Evolutionary conservation across 2,888 invertebrate genomes (phyloP), one percentile per base, ranked within the genome.

Genomic region (Byasa hedistus): DNA sequence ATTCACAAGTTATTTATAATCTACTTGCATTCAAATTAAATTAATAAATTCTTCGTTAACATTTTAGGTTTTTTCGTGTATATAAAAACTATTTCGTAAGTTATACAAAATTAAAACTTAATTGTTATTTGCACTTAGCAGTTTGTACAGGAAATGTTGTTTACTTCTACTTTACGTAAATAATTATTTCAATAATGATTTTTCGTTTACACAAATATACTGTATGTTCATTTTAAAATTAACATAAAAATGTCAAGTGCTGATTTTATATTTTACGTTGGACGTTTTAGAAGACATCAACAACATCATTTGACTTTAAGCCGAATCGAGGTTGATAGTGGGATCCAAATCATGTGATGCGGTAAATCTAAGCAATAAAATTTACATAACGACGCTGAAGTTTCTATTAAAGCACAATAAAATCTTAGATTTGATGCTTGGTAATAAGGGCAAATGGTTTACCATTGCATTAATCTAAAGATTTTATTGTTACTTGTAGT

Each of bases 41-140:
- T 39, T 15, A 39, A 39, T 39, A 39, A 39, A 1, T 15, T 39
- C 15, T 39, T 39, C 12, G 39, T n/a, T n/a, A n/a, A n/a, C 39
- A 15, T 12, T 12, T 39, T 1, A 15, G 10, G 1, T 39, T 39
- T 3, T 39, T 12, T 1, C 3, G 15, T 36, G 36, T 12, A 36
- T 12, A 8, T 15, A 39, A 15, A 2, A 39, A 15, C 39, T 39
- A 39, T 15, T 39, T 39, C 1, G 39, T 39, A 39, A 39, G 36
- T 39, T 7, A 32, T 7, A 32, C n/a, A 32, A 51, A 44, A 52
- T 57, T 36, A 51, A 65, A 22, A 7, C n/a, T 60, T 55, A 61
- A 65, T 60, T 61, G 51, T 36, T 60, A 51, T 61, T 44, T 61
- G 65, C 65, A 65, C 61, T 65, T 65, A 48, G 51, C 23, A 44